Percentiles rank a stretch among this genome's conserved stretches.
Evolutionary conservation across 2,113 vertebrate species (phyloP).

Genomic region (Toxotes chatareus): DNA sequence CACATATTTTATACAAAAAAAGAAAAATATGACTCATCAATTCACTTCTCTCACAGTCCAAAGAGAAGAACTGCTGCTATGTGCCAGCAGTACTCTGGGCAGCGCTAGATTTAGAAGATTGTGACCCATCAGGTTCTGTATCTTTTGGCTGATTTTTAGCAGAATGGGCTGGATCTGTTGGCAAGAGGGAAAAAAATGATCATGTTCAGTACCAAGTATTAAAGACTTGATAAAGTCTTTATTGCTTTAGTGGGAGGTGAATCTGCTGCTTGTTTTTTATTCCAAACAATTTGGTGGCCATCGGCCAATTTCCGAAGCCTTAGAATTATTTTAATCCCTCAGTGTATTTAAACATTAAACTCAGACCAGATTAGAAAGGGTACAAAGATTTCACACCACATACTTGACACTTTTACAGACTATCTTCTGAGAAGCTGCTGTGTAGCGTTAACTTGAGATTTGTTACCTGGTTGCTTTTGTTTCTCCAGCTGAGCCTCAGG

Average conservation of each 20-base stretch:
- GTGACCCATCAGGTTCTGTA: conserved; percentile 8
- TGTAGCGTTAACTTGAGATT: neutral
- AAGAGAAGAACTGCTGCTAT: neutral
- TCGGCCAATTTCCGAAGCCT: neutral
- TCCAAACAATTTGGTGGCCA: neutral
- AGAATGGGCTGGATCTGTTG: conserved; percentile 47
- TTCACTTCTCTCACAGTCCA: neutral
- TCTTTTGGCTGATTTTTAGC: conserved; percentile 48
- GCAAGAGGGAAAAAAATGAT: neutral
- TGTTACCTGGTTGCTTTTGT: conserved; percentile 73
- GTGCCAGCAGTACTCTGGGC: conserved; percentile 10
- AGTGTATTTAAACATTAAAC: neutral
- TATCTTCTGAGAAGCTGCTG: neutral
- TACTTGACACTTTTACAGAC: neutral
- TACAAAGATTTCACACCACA: neutral
- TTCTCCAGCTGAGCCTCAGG: conserved; percentile 84
- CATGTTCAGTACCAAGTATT: neutral
- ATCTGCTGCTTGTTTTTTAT: neutral
- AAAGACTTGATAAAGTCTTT: neutral
- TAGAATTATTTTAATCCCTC: neutral
- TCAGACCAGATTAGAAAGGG: neutral
- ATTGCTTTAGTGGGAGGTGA: neutral
- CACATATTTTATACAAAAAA: neutral
- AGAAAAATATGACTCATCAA: neutral
- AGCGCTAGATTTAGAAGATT: conserved; percentile 22